Base-by-base conservation (phyloP, 2,113 vertebrate species). In the Onychostoma macrolepis region DNA sequence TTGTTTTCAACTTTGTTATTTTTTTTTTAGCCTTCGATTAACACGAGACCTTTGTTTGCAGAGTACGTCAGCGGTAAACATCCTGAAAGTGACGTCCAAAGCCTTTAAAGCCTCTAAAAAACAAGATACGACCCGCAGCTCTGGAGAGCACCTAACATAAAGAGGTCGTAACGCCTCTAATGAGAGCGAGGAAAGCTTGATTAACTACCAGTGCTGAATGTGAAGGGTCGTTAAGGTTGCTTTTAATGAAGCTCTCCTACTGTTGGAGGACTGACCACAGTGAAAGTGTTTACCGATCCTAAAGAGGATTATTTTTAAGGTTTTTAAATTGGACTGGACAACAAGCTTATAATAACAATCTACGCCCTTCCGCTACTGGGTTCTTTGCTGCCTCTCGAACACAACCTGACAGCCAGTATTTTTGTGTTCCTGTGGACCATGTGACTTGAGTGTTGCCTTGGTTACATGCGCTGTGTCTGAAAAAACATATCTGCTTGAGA, bases 391-490 rank as follows among this genome's bases (percentile, higher is more conserved):
- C 26, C 61, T 56, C 45, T 58, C 38, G 69, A 80, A 79, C 45
- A 71, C 43, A 38, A 84, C 24, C 50, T 84, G 83, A 84, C 69
- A 75, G 83, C 45, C 83, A 85, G 83, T 84, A 58, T 84, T 74
- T 83, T 74, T 38, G 48, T 74, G 69, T 84, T 74, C 7, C 33
- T 58, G 30, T 84, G 69, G 36, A 84, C 58, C 80, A 82, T 78
- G 86, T 87, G 72, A 53, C 45, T 65, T 4, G 19, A 69, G 50
- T 38, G 83, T 89, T 87, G 78, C 79, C 86, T 78, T 85, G 88
- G 88, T 75, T 71, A 89, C 83, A 24, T 38, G 41, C 7, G 19
- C 58, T 74, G 50, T 69, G 74, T 36, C 48, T 84, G 33, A 58
- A 84, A 84, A 84, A 74, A 83, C 61, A 71, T 48, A 71, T 71